These are phyloP conservation scores for Chaetogeoica ovagalla DNA, from an alignment of 2,888 invertebrate species.

Conservation along the genomic window DNA sequence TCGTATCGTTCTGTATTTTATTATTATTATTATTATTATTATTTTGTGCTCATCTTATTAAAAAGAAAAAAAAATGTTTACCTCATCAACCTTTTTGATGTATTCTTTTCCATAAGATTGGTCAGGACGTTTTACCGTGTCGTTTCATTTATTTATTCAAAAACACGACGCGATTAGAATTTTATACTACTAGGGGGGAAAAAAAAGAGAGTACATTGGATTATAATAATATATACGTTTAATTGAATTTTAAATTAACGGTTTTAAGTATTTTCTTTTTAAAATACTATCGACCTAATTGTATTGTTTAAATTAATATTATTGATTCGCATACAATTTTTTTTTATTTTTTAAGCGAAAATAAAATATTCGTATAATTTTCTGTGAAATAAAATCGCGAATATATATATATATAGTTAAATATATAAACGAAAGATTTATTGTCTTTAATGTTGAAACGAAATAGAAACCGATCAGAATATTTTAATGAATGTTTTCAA, in stretches of 20 bases:
- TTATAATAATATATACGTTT: too few species aligned
- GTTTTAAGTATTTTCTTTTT: too few species aligned
- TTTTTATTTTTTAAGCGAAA: too few species aligned
- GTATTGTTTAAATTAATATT: not conserved
- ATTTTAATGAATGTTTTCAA: slow-evolving; percentile 47
- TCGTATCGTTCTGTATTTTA: not conserved
- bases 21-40: not conserved
- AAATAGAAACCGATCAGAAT: slow-evolving; percentile 24
- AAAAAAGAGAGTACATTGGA: too few species aligned
- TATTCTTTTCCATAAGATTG: not conserved
- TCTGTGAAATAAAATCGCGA: not conserved
- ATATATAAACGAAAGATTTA: not conserved
- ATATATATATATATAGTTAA: slow-evolving; percentile 1
- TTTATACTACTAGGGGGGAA: too few species aligned
- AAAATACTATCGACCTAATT: too few species aligned
- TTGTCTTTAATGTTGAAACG: not conserved
- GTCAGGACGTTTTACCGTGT: not conserved
- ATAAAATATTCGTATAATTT: not conserved
- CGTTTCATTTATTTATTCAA: not conserved
- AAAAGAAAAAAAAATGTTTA: not conserved
- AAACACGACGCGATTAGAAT: not conserved
- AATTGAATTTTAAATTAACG: too few species aligned
- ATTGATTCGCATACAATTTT: not conserved
- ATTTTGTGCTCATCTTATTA: not conserved
- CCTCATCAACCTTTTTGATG: not conserved